Evolutionary conservation across 2,888 invertebrate species (phyloP).

Genomic region (Oeneis ivallda): DNA sequence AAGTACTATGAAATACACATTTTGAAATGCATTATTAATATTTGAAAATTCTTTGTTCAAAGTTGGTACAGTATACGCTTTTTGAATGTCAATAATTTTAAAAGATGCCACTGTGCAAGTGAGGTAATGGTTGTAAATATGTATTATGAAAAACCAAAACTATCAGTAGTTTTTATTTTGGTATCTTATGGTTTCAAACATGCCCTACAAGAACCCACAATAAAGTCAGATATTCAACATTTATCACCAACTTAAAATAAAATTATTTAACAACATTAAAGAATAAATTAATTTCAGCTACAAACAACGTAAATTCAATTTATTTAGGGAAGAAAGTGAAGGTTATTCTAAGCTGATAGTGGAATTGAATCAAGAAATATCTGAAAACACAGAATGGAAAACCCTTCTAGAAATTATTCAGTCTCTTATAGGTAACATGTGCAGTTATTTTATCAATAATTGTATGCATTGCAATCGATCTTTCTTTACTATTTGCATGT

Average conservation of each 20-base stretch:
- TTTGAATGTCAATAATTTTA: too few species aligned
- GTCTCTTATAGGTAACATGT: conserved; percentile 92
- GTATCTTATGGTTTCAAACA: too few species aligned
- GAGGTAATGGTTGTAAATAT: too few species aligned
- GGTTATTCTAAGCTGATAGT: conserved; percentile 98
- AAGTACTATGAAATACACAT: conserved; percentile 74
- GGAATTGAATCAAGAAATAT: conserved; percentile 93
- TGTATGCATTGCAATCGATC: not conserved
- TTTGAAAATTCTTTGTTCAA: not conserved
- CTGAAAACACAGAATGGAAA: conserved; percentile 83
- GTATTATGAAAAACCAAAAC: too few species aligned
- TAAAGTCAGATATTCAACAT: too few species aligned
- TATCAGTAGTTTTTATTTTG: too few species aligned
- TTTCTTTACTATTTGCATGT: too few species aligned
- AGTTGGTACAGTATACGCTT: too few species aligned
- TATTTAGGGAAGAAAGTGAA: conserved; percentile 99
- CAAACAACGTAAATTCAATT: conserved; percentile 99
- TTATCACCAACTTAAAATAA: too few species aligned
- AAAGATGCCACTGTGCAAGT: too few species aligned
- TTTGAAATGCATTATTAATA: not conserved
- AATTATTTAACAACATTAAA: too few species aligned
- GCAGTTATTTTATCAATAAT: not conserved
- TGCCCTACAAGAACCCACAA: too few species aligned
- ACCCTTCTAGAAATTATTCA: conserved; percentile 93
- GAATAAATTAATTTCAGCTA: conserved; percentile 86